Evolutionary conservation across 2,888 invertebrate species (phyloP), one percentile per base, ranked within the genome.

Genomic region (Diploptera punctata): DNA sequence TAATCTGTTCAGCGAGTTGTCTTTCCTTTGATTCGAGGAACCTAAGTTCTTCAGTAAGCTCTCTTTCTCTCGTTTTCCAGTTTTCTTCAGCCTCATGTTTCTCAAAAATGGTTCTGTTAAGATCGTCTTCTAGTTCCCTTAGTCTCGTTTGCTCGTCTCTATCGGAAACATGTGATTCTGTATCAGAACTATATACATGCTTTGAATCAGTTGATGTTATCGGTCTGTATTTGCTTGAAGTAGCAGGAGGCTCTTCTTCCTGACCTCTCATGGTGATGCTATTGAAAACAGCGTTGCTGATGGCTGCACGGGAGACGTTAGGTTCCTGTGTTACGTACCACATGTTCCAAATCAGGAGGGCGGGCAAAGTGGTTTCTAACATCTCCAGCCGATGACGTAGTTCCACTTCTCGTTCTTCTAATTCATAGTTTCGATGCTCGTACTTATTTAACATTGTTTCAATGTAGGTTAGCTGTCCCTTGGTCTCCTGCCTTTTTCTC

Each of bases 331-430:
- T 73, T 2, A 81, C 83, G 76, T 84, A 82, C 77, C 86, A 83
- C 26, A 88, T 84, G 76, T 89, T 89, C 86, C 87, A 90, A 26
- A 87, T 84, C 78, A 90, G 85, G 69, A 90, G 81, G 0, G 89
- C 88, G 0, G 90, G 90, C 75, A 90, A 86, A 7, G 88, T 87
- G 75, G 85, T 86, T 79, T 90, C 88, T 70, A 91, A 81, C 76
- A 87, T 84, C 69, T 87, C 84, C 67, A 90, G 78, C 73, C 89
- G 85, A 62, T 85, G 83, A 68, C 84, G 81, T 61, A 90, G 80
- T 76, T 89, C 88, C 72, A 82, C 83, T 71, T 84, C 83, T 33
- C 82, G 80, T 73, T 85, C 88, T 84, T 87, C 81, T 80, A 89
- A 77, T 71, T 83, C 82, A 49, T 82, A 82, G 76, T 84, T 84